Evolutionary conservation across 92 coral and sea anemone species (phyloP).

Genomic region (Zoanthus solanderi): DNA sequence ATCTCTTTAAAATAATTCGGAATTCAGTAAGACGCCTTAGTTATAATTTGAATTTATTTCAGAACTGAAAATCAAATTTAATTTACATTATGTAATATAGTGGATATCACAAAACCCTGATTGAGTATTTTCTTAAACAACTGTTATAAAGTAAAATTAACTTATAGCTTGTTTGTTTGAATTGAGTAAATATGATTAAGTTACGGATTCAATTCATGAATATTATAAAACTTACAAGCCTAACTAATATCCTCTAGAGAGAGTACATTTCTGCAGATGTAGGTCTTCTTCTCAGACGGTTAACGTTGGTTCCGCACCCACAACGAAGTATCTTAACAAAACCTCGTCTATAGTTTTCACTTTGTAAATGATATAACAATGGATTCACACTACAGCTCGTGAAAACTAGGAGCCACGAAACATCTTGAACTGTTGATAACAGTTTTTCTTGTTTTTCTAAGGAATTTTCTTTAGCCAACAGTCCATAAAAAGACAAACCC

Average conservation of each 20-base stretch:
- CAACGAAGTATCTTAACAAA: constrained; percentile 10
- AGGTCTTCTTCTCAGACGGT: background rate
- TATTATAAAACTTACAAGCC: too few species aligned
- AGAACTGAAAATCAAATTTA: too few species aligned
- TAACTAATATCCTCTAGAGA: background rate
- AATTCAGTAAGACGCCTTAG: too few species aligned
- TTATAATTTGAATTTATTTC: too few species aligned
- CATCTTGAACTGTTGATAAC: background rate
- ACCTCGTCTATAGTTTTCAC: constrained; percentile 26
- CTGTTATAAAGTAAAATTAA: too few species aligned
- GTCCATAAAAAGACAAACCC: constrained; percentile 1
- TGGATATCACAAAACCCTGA: too few species aligned
- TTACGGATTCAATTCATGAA: too few species aligned
- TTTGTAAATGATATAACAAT: constrained; percentile 32
- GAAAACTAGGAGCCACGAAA: background rate
- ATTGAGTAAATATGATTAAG: too few species aligned
- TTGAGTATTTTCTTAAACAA: too few species aligned
- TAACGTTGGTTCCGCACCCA: background rate
- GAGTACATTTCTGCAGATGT: background rate
- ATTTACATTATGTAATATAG: too few species aligned
- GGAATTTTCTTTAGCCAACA: background rate
- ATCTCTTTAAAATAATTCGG: too few species aligned
- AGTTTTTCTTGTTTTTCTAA: background rate
- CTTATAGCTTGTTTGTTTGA: too few species aligned
- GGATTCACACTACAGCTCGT: constrained; percentile 5